Evolutionary conservation across 2,113 vertebrate species (phyloP).

Genomic region (Pimephales promelas): DNA sequence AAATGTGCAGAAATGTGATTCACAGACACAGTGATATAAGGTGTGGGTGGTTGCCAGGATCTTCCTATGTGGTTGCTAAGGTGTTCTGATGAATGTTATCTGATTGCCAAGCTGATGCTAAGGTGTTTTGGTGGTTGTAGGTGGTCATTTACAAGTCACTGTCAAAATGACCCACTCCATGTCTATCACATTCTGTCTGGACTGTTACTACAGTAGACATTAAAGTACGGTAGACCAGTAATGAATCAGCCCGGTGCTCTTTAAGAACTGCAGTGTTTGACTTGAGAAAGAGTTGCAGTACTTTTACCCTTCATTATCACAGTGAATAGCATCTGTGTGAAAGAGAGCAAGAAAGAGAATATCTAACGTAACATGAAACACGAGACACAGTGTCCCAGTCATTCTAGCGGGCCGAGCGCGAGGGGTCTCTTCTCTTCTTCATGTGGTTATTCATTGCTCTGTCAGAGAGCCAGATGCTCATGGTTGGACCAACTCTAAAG

Average conservation of each 20-base stretch:
- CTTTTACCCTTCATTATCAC: not conserved
- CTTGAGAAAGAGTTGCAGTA: not conserved
- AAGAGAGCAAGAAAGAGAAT: constrained; percentile 40
- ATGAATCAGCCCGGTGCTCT: not conserved
- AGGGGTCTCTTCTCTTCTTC: constrained; percentile 56
- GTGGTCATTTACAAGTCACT: not conserved
- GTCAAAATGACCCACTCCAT: not conserved
- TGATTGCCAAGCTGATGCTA: not conserved
- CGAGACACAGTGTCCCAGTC: constrained; percentile 64
- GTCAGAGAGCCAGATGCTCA: constrained; percentile 46
- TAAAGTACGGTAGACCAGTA: not conserved
- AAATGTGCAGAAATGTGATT: not conserved
- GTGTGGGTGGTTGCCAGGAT: not conserved
- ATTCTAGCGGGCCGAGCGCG: constrained; percentile 29
- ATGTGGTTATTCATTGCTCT: constrained; percentile 57
- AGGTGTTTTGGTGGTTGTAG: not conserved
- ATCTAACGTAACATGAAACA: constrained; percentile 64
- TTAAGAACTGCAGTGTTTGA: too few relatives aligned
- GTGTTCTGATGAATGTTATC: not conserved
- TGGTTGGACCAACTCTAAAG: constrained; percentile 18
- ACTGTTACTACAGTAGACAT: not conserved
- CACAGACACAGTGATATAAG: not conserved
- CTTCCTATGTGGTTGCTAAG: not conserved
- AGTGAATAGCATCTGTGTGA: not conserved
- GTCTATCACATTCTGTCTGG: not conserved